Base-by-base conservation (phyloP, 2,113 vertebrate genomes). In the Loxodonta africana region DNA sequence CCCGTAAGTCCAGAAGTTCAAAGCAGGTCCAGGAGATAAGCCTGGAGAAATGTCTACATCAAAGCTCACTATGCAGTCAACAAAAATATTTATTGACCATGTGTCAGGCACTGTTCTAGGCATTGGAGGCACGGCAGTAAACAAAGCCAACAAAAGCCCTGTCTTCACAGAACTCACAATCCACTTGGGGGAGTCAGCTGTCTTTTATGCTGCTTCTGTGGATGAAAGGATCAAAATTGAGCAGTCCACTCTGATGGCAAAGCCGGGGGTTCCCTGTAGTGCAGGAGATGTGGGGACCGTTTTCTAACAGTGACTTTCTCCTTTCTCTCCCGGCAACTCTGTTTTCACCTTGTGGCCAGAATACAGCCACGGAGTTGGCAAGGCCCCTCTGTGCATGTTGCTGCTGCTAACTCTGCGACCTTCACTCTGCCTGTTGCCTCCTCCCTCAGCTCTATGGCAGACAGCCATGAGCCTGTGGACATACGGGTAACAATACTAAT, bases 401-500 rank as follows among this genome's bases (percentile, higher is more conserved):
- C 98, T 65, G 97, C 95, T 44, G 96, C 96, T 67, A 98, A 97
- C 83, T 98, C 99, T 14, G 99, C 98, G 28, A 98, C 98, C 84
- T 99, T 99, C 97, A 99, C 96, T 26, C 98, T 99, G 73, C 99
- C 99, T 4, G 46, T 97, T 21, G 95, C 99, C 84, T 98, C 98
- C 15, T 97, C 98, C 93, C 88, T 99, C 48, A 91, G 98, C 37
- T 17, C 98, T 89, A 89, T 96, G 77, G 97, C 97, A 93, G 97
- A 80, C 21, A n/a, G 91, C 48, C 97, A 97, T 5, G 99, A 99
- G 93, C 99, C 99, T 3, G 98, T 99, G 98, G 99, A 99, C 97
- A 98, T 99, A 93, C 98, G 99, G 98, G 99, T 99, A 99, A 98
- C 1, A 6, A 1, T 1, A n/a, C 88, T 18, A 9, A 44, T 1